phyloP scores from a whole-genome alignment of 2,113 vertebrate genomes.

The Syngnathus scovelli region DNA sequence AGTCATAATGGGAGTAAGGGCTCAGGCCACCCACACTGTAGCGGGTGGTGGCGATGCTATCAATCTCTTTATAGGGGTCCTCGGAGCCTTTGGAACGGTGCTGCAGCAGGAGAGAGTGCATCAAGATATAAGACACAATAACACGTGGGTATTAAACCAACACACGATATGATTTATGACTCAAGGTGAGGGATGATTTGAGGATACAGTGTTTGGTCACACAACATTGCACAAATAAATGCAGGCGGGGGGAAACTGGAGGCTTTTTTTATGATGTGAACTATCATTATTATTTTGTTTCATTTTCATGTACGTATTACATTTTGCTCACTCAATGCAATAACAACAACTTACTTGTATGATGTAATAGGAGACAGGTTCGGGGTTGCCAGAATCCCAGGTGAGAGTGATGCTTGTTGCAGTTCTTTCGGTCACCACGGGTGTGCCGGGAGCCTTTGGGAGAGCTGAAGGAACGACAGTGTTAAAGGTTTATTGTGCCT shows the following conservation, averaged over 20 bases:
- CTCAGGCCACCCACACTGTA: constrained; percentile 97
- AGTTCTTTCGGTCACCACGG: constrained; percentile 92
- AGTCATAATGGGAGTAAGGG: constrained; percentile 96
- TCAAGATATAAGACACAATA: constrained; percentile 15
- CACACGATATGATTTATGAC: background rate
- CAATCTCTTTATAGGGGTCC: constrained; percentile 93
- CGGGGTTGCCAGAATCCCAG: constrained; percentile 98
- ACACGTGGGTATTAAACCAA: background rate
- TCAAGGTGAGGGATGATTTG: background rate
- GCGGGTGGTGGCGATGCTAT: constrained; percentile 93
- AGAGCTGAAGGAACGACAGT: constrained; percentile 72
- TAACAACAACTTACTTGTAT: constrained; percentile 61
- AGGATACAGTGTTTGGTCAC: background rate
- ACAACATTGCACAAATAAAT: constrained; percentile 3
- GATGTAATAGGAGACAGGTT: constrained; percentile 94
- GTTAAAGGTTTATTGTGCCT: background rate
- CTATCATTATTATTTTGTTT: background rate
- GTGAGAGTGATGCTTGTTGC: constrained; percentile 97
- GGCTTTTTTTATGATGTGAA: background rate
- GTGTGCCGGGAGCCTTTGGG: constrained; percentile 88
- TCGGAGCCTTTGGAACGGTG: constrained; percentile 87
- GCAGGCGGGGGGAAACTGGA: background rate
- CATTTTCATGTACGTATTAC: constrained; percentile 8
- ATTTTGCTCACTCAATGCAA: background rate
- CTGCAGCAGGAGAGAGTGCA: constrained; percentile 49